A percentile compares a stretch with the other conserved stretches of the same genome.
phyloP scores from a whole-genome alignment of 1,140 invertebrate species.

The Phortica variegata region DNA sequence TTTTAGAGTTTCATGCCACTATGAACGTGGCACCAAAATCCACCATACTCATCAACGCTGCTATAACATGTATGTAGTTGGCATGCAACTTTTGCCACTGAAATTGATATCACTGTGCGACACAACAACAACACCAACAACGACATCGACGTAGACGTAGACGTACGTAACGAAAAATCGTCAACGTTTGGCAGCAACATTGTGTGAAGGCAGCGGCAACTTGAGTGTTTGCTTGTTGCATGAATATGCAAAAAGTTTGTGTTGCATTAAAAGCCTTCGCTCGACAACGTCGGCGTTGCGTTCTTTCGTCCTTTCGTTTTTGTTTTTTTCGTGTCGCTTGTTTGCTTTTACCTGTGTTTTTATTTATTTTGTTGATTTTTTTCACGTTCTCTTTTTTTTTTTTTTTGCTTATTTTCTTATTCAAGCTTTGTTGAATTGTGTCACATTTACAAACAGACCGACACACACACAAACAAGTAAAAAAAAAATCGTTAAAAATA shows the following conservation, averaged over 20 bases:
- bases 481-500: too few species aligned
- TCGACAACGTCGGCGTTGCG: too few species aligned
- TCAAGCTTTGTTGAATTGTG: too few species aligned
- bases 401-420: too few species aligned
- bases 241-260: constrained; percentile 6
- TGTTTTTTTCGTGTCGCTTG: neutral
- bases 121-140: neutral
- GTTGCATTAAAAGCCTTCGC: neutral
- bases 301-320: constrained; percentile 1
- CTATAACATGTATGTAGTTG: neutral
- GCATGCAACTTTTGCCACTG: constrained; percentile 11
- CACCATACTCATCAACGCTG: too few species aligned
- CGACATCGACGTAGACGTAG: neutral
- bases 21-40: too few species aligned
- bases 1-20: neutral
- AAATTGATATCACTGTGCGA: constrained; percentile 19
- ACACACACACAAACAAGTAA: too few species aligned
- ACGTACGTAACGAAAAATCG: neutral
- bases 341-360: too few species aligned
- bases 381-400: too few species aligned
- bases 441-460: too few species aligned
- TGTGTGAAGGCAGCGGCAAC: neutral
- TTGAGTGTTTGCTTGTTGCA: constrained; percentile 5
- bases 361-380: too few species aligned
- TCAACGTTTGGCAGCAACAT: too few species aligned